These are phyloP conservation scores for Patella vulgata DNA, from an alignment of 1,140 invertebrate genomes.

Conservation along the genomic window DNA sequence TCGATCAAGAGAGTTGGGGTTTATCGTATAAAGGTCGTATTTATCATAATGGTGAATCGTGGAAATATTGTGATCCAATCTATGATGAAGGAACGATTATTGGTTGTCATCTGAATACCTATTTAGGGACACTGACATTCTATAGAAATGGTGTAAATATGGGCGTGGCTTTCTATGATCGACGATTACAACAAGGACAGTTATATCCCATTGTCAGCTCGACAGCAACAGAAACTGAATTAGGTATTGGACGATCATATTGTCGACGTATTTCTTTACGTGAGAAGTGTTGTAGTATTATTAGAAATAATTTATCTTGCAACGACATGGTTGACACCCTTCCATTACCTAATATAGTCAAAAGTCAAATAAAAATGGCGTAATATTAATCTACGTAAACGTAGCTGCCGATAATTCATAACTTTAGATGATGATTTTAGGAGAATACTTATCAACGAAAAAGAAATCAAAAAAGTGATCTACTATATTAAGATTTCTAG, in stretches of 20 bases:
- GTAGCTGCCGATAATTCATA: no score
- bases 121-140: constrained; percentile 47
- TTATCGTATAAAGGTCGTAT: constrained; percentile 53
- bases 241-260: constrained; percentile 38
- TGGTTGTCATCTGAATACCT: constrained; percentile 46
- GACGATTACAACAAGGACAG: constrained; percentile 28
- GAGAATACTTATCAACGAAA: no score
- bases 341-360: constrained; percentile 46
- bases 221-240: constrained; percentile 48
- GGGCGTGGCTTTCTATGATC: constrained; percentile 46
- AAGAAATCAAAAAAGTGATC: no score
- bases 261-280: constrained; percentile 40
- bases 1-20: constrained; percentile 54
- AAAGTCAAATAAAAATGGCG: constrained; percentile 25
- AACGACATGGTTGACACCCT: constrained; percentile 38
- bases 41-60: constrained; percentile 44
- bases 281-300: constrained; percentile 43
- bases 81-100: constrained; percentile 48
- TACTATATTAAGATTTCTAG: no score
- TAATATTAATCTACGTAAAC: neutral
- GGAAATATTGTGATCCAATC: constrained; percentile 51
- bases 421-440: no score
- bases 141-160: constrained; percentile 44
- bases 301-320: constrained; percentile 34
- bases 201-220: constrained; percentile 52